Percentiles rank a stretch among this genome's conserved stretches.
phyloP scores from a whole-genome alignment of 2,797 vertebrate genomes.

The Hyperoplus lanceolatus region DNA sequence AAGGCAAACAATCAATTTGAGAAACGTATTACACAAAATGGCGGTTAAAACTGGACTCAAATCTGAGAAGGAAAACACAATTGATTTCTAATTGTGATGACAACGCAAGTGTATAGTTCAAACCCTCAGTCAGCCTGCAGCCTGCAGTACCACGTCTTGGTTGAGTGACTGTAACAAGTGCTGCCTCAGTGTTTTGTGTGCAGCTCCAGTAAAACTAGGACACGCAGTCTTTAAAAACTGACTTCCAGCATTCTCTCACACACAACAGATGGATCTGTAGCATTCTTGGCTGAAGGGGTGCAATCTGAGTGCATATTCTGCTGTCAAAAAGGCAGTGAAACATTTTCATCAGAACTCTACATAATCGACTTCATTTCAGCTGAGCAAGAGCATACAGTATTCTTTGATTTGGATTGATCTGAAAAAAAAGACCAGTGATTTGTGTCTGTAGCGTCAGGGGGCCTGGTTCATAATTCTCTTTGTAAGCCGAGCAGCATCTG shows the following conservation, averaged over 20 bases:
- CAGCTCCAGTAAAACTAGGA: conserved; percentile 71
- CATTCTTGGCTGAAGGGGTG: conserved; percentile 72
- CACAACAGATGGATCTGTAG: conserved; percentile 79
- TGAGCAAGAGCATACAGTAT: conserved; percentile 46
- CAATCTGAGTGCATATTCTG: conserved; percentile 55
- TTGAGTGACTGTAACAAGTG: conserved; percentile 64
- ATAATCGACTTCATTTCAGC: conserved; percentile 70
- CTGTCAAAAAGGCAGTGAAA: conserved; percentile 70
- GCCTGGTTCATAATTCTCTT: conserved; percentile 73
- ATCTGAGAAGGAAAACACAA: conserved; percentile 8
- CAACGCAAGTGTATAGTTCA: conserved; percentile 26
- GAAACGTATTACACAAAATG: not conserved
- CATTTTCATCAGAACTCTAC: conserved; percentile 66
- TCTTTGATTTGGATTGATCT: conserved; percentile 73
- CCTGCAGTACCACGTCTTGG: conserved; percentile 49
- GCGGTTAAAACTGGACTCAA: not conserved
- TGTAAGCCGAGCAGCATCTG: conserved; percentile 66
- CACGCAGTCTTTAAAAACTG: conserved; percentile 69
- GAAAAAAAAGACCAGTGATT: conserved; percentile 62
- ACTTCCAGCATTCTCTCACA: conserved; percentile 70
- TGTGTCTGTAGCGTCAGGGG: conserved; percentile 59
- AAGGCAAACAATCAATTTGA: not conserved
- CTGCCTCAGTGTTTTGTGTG: conserved; percentile 72
- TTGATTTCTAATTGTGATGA: conserved; percentile 35
- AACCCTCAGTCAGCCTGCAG: conserved; percentile 51